phyloP scores from a whole-genome alignment of 2,888 invertebrate genomes.

The Achlya flavicornis region DNA sequence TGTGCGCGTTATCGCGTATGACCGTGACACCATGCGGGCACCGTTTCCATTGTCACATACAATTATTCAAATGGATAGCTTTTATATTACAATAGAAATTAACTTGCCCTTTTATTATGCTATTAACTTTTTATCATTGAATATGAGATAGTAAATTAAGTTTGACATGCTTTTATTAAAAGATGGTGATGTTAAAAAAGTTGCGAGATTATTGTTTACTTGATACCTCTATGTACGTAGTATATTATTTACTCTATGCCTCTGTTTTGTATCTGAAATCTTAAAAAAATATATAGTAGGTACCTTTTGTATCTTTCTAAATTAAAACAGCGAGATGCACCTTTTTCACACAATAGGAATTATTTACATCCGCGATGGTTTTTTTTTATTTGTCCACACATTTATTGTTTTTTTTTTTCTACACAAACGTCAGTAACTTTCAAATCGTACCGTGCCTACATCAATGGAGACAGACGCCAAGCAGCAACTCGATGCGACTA shows the following conservation, averaged over 20 bases:
- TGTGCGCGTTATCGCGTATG: conserved; percentile 58
- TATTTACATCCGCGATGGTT: no score
- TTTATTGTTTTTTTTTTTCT: no score
- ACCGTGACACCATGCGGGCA: conserved; percentile 62
- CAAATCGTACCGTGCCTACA: conserved; percentile 42
- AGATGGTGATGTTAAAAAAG: no score
- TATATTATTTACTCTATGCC: no score
- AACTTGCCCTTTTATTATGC: not conserved
- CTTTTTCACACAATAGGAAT: no score
- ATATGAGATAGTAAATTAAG: not conserved
- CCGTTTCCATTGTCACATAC: conserved; percentile 51
- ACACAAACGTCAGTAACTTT: conserved; percentile 5
- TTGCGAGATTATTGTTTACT: no score
- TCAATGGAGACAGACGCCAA: conserved; percentile 45
- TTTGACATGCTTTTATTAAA: not conserved
- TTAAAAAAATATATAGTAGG: no score
- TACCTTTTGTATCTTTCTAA: no score
- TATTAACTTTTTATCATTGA: not conserved
- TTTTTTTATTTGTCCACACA: no score
- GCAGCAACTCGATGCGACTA: conserved; percentile 60
- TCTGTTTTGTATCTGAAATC: no score
- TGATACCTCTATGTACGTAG: no score
- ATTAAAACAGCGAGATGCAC: no score
- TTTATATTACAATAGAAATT: conserved; percentile 7
- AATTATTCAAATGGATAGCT: not conserved